These are phyloP conservation scores for Thamnophis sirtalis DNA, from an alignment of 2,113 vertebrate genomes.

Conservation along the genomic window DNA sequence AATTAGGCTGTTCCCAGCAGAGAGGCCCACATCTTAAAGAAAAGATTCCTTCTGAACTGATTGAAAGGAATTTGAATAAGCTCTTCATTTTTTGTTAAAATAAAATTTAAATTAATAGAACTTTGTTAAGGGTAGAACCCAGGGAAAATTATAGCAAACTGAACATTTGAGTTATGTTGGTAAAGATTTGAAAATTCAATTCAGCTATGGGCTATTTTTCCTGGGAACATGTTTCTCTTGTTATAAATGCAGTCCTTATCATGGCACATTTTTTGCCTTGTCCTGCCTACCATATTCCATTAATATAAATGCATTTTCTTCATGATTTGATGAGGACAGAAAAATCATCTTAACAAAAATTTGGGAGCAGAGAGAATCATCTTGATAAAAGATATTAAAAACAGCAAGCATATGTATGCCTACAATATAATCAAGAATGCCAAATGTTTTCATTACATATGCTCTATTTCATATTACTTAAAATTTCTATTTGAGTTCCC, in stretches of 20 bases:
- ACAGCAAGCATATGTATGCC: slow-evolving; percentile 40
- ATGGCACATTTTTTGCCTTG: slow-evolving; percentile 46
- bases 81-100: slow-evolving; percentile 47
- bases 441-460: slow-evolving; percentile 41
- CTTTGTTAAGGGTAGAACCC: slow-evolving; percentile 39
- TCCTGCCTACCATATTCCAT: background rate
- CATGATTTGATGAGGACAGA: background rate
- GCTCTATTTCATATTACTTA: slow-evolving; percentile 35
- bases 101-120: slow-evolving; percentile 48
- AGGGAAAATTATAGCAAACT: slow-evolving; percentile 41
- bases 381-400: slow-evolving; percentile 18
- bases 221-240: background rate
- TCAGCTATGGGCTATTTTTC: slow-evolving; percentile 56
- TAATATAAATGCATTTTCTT: background rate
- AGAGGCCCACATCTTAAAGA: slow-evolving; percentile 38
- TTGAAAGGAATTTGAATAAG: slow-evolving; percentile 40
- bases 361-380: slow-evolving; percentile 25
- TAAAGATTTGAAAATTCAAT: slow-evolving; percentile 52
- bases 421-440: slow-evolving; percentile 27
- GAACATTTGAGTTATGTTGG: slow-evolving; percentile 45
- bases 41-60: slow-evolving; percentile 56
- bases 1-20: slow-evolving; percentile 72
- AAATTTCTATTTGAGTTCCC: slow-evolving; percentile 24
- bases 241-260: background rate
- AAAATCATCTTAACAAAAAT: slow-evolving; percentile 27